Conservation (phyloP, 2,113 vertebrate genomes). For the Nerophis lumbriciformis region DNA sequence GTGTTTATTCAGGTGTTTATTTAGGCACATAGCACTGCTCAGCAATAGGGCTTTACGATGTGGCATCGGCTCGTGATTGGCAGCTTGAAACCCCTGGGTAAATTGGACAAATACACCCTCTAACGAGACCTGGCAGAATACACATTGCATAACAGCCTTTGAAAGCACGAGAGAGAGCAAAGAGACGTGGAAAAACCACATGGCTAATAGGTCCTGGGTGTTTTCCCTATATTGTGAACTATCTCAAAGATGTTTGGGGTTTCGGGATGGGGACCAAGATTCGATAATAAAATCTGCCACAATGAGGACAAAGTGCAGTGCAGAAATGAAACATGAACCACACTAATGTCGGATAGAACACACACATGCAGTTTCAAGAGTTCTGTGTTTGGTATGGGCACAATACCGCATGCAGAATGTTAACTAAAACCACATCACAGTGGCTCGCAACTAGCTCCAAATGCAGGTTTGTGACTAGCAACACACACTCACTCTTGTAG, state of each 20-base stretch:
- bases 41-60: constrained; percentile 58
- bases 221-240: constrained; percentile 49
- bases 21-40: constrained; percentile 42
- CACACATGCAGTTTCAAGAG: constrained; percentile 18
- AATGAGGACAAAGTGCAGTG: constrained; percentile 25
- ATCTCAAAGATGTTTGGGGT: constrained; percentile 47
- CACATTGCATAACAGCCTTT: constrained; percentile 27
- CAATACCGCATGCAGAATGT: constrained; percentile 34
- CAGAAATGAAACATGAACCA: constrained; percentile 21
- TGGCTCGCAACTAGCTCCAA: constrained; percentile 55
- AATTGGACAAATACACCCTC: constrained; percentile 55
- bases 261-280: constrained; percentile 43
- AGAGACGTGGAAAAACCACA: constrained; percentile 25
- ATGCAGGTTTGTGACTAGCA: constrained; percentile 67
- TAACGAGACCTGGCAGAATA: constrained; percentile 52
- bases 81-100: constrained; percentile 49
- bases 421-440: constrained; percentile 65
- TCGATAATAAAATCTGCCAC: constrained; percentile 49
- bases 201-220: constrained; percentile 48
- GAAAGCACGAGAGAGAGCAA: constrained; percentile 19
- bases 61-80: constrained; percentile 58
- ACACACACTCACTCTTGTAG: constrained; percentile 63
- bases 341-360: constrained; percentile 6
- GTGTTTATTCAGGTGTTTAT: constrained; percentile 69
- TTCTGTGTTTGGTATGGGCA: constrained; percentile 30